Evolutionary conservation across 2,888 invertebrate genomes (phyloP).

Genomic region (Antheraea yamamai): DNA sequence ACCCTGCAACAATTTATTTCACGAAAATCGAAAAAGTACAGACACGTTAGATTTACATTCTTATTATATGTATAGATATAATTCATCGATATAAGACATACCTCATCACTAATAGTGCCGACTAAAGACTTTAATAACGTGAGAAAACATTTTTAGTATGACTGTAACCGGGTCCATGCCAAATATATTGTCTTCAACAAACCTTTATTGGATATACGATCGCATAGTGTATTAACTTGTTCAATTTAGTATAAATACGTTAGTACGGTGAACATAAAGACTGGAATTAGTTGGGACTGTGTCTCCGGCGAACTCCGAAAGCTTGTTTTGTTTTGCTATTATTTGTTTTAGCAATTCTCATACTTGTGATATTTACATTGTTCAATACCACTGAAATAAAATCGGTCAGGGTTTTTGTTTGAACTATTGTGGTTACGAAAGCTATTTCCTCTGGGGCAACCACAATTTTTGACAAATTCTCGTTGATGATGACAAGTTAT

Average conservation of each 20-base stretch:
- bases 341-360: background rate
- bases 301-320: background rate
- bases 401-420: too few relatives aligned
- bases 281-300: background rate
- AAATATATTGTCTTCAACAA: constrained; percentile 46
- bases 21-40: too few relatives aligned
- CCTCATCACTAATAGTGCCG: constrained; percentile 19
- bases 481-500: too few relatives aligned
- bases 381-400: too few relatives aligned
- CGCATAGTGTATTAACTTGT: constrained; percentile 48
- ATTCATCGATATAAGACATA: constrained; percentile 2
- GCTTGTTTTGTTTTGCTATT: background rate
- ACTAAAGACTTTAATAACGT: constrained; percentile 37
- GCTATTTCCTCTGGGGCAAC: too few relatives aligned
- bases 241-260: constrained; percentile 32
- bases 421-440: too few relatives aligned
- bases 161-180: constrained; percentile 30
- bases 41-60: too few relatives aligned
- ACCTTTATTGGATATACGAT: constrained; percentile 48
- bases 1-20: too few relatives aligned
- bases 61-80: too few relatives aligned
- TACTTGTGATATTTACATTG: background rate
- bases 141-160: constrained; percentile 34
- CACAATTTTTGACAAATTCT: too few relatives aligned
- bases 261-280: constrained; percentile 7